A percentile compares a stretch with the other conserved stretches of the same genome.
Evolutionary conservation across 1,140 invertebrate species (phyloP).

Genomic region (Ruditapes philippinarum): DNA sequence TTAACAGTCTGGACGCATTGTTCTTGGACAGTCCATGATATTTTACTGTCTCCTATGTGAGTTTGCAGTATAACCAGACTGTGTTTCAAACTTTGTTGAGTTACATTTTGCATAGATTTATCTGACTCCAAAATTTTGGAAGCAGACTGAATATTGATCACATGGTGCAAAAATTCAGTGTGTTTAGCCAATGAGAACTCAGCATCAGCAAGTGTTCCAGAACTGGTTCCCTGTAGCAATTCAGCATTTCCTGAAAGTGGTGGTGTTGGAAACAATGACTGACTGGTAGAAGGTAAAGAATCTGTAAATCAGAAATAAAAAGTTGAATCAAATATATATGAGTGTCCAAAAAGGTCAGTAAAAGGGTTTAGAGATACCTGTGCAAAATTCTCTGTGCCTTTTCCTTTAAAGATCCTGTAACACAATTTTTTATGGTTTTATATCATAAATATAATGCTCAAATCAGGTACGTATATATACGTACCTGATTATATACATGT

Average conservation of each 20-base stretch:
- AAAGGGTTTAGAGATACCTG: no score
- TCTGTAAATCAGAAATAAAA: slow-evolving; percentile 31
- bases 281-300: slow-evolving; percentile 22
- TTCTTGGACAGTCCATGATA: slow-evolving; percentile 31
- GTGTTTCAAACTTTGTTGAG: slow-evolving; percentile 27
- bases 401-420: no score
- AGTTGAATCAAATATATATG: no score
- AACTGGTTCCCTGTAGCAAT: background rate
- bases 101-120: background rate
- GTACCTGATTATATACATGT: no score
- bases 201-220: background rate
- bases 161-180: slow-evolving; percentile 42
- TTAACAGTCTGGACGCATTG: slow-evolving; percentile 25
- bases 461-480: no score
- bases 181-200: slow-evolving; percentile 6
- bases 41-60: background rate
- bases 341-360: no score
- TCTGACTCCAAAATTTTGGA: background rate
- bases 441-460: no score
- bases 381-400: no score
- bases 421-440: no score
- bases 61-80: background rate
- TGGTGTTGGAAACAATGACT: slow-evolving; percentile 53
- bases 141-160: slow-evolving; percentile 21
- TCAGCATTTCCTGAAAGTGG: slow-evolving; percentile 21